Conservation (phyloP, 2,113 vertebrate species). For the Hydropotes inermis region DNA sequence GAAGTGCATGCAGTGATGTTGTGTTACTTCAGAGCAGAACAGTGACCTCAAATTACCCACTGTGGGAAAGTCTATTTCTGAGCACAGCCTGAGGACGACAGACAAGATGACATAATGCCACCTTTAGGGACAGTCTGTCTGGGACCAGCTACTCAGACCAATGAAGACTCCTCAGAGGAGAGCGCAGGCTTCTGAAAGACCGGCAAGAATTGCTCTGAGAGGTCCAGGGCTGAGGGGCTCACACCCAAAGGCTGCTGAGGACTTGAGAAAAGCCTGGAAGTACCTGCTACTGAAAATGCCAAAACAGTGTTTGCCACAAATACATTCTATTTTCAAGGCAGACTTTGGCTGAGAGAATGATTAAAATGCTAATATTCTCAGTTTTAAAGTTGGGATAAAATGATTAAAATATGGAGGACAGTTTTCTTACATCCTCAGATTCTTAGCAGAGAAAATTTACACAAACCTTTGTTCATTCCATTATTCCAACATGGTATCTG, state of each 20-base stretch:
- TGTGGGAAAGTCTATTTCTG: slow-evolving; percentile 9
- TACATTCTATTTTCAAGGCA: not conserved
- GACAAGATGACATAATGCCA: not conserved
- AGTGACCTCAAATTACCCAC: not conserved
- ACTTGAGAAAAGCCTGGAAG: not conserved
- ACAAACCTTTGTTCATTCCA: not conserved
- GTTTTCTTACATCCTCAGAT: not conserved
- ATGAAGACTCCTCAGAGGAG: not conserved
- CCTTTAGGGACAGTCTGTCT: not conserved
- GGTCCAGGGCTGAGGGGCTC: not conserved
- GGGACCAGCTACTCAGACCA: not conserved
- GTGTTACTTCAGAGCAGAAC: not conserved
- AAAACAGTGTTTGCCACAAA: not conserved
- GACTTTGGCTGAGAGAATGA: not conserved
- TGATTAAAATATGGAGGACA: not conserved
- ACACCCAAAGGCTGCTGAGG: not conserved
- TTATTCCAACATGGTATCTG: not conserved
- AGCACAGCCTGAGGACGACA: not conserved
- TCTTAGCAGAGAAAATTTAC: not conserved
- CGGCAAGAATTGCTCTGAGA: not conserved
- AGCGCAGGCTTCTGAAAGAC: not conserved
- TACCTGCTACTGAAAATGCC: not conserved
- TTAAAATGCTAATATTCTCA: not conserved
- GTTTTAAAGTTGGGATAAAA: not conserved
- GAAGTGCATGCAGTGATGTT: not conserved